Percentiles rank a stretch among this genome's conserved stretches.
phyloP scores from a whole-genome alignment of 2,113 vertebrate genomes.

The Caretta caretta region DNA sequence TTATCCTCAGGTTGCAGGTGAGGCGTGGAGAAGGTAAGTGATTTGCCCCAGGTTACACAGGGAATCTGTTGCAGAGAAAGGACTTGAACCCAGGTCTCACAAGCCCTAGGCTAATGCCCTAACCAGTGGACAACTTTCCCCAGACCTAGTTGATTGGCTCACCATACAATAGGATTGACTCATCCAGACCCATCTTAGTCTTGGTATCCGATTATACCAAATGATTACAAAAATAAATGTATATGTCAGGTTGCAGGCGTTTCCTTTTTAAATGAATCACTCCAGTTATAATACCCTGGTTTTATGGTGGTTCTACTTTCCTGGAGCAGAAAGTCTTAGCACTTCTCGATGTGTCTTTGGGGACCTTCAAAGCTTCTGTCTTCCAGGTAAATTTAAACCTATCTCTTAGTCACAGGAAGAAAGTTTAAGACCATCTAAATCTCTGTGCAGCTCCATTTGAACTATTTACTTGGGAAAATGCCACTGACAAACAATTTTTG shows the following conservation, averaged over 20 bases:
- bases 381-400: constrained; percentile 30
- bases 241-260: not conserved
- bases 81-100: not conserved
- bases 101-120: not conserved
- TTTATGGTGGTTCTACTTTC: not conserved
- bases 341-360: constrained; percentile 29
- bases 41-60: not conserved
- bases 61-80: not conserved
- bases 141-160: not conserved
- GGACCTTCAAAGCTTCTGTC: constrained; percentile 6
- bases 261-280: constrained; percentile 38
- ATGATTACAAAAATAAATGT: not conserved
- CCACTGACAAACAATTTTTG: not conserved
- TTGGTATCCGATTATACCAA: not conserved
- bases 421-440: constrained; percentile 21
- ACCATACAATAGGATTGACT: fast-evolving
- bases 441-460: constrained; percentile 26
- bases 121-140: not conserved
- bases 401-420: constrained; percentile 13
- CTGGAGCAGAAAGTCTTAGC: constrained; percentile 1
- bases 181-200: not conserved
- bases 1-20: not conserved
- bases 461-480: constrained; percentile 31
- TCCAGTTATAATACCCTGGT: not conserved
- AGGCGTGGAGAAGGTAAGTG: not conserved